Evolutionary conservation across 2,113 vertebrate species (phyloP), one percentile per base, ranked within the genome.

Genomic region (Perca fluviatilis): DNA sequence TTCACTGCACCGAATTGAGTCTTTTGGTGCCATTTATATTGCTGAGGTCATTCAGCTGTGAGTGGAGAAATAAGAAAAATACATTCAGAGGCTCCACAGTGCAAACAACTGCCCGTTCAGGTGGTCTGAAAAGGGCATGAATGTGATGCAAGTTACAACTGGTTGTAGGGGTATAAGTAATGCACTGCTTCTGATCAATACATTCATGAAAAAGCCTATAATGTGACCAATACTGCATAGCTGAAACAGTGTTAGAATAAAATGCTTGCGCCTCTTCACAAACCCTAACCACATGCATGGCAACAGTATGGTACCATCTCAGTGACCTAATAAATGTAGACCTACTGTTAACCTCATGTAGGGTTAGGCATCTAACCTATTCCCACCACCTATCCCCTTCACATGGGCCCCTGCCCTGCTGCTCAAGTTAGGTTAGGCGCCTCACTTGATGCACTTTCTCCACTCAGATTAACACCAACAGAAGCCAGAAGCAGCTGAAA

Each of bases 341-440:
- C 19, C 30, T 61, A 21, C 56, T 14, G 63, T 19, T 47, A 6
- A 82, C 46, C 54, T 23, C 46, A n/a, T 30, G 58, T 3, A 30
- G 9, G 23, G 8, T 50, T 36, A 2, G 21, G 3, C 76, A 83
- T 82, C 72, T 61, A 25, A 81, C 81, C 70, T 73, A 82, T 71
- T 85, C 73, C 64, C 64, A 49, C 77, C 79, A 88, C 84, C 77
- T 3, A 57, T 87, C 82, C 73, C 43, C 25, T 62, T 73, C 40
- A 63, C 43, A 64, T 6, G 10, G 63, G 60, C 67, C 60, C 86
- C 67, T 76, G 66, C 69, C 86, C 67, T 76, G 66, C 69, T 76
- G 83, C 49, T 87, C 10, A 11, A 74, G 71, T 82, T 83, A 65
- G 86, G 80, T 54, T 79, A 74, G 82, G 61, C 69, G 74, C 70